These are phyloP conservation scores for Excalfactoria chinensis DNA, from an alignment of 2,113 vertebrate species.

Conservation along the genomic window DNA sequence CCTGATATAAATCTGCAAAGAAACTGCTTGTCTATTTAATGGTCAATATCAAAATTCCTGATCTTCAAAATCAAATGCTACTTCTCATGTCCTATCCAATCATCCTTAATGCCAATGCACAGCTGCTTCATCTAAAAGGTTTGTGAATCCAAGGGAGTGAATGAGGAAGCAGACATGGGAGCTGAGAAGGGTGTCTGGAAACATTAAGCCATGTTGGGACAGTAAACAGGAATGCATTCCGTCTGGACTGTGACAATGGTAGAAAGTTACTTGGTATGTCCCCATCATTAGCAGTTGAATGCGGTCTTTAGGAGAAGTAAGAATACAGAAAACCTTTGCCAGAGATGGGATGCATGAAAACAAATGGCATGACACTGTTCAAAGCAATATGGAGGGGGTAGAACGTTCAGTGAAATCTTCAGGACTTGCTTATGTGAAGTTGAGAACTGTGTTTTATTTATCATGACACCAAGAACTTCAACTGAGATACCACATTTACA, in stretches of 20 bases:
- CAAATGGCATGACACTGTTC: accelerated
- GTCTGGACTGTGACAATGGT: not conserved
- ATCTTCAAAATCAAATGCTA: not conserved
- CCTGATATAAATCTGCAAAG: not conserved
- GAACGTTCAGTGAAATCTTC: not conserved
- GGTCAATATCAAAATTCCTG: not conserved
- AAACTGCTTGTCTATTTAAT: not conserved
- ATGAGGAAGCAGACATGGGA: not conserved
- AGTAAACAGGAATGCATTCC: not conserved
- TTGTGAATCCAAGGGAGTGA: not conserved
- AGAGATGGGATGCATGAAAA: not conserved
- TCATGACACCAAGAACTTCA: not conserved
- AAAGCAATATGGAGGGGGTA: not conserved
- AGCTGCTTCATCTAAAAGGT: not conserved
- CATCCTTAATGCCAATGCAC: not conserved
- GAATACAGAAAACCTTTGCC: not conserved
- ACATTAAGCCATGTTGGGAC: not conserved
- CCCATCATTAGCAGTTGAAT: not conserved
- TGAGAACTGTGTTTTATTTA: not conserved
- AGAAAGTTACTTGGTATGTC: not conserved
- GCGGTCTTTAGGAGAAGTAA: not conserved
- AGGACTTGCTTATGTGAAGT: not conserved
- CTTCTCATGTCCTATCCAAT: not conserved
- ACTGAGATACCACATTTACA: not conserved
- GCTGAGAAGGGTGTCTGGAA: not conserved